These are phyloP conservation scores for Lamellibrachia satsuma DNA, from an alignment of 2,888 invertebrate species.

Conservation along the genomic window DNA sequence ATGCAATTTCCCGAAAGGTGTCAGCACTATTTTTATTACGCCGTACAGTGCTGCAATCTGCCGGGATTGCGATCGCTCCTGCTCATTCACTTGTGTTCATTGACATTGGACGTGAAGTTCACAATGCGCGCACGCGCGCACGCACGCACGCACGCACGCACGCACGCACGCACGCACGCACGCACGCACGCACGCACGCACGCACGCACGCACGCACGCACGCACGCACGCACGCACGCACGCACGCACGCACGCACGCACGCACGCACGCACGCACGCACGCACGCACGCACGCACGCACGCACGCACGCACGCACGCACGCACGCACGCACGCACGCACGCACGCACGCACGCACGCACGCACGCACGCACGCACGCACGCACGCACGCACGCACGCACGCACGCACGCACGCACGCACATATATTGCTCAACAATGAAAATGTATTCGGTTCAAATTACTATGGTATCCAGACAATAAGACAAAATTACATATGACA, in stretches of 20 bases:
- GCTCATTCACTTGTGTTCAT: background rate
- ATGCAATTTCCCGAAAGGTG: background rate
- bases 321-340: background rate
- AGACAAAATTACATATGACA: too few species aligned
- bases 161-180: background rate
- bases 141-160: background rate
- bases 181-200: background rate
- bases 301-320: background rate
- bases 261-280: background rate
- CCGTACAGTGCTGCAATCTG: background rate
- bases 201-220: background rate
- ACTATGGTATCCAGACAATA: too few species aligned
- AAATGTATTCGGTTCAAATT: too few species aligned
- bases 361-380: background rate
- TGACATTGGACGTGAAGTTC: background rate
- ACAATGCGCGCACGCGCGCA: too few species aligned
- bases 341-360: background rate
- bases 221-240: background rate
- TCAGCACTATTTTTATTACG: background rate
- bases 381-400: background rate
- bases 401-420: background rate
- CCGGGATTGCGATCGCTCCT: background rate
- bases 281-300: background rate
- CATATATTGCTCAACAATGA: background rate
- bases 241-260: background rate